Base-by-base conservation (phyloP, 2,113 vertebrate genomes). In the Heterotilapia buettikoferi region DNA sequence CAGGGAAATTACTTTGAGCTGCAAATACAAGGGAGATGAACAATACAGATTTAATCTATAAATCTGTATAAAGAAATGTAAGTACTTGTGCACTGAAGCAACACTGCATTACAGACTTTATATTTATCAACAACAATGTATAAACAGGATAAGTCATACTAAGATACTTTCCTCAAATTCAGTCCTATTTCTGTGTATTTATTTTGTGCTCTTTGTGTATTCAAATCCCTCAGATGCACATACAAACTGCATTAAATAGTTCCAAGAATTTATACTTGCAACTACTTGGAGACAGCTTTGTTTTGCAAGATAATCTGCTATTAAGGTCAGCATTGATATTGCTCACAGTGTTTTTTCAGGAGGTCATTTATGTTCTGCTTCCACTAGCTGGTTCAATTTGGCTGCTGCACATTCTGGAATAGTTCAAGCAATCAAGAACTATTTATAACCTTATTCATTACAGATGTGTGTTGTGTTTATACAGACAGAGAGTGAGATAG, bases 391-490 rank as follows among this genome's bases (percentile, higher is more conserved):
- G 59, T 79, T 57, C 80, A 56, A 84, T 86, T 31, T 68, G 38
- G 19, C 71, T n/a, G 59, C 66, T 80, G 71, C 82, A 66, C 66
- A 4, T 88, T 79, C 82, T 66, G 21, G 26, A 82, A 50, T 45
- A 83, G 86, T 84, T 88, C 54, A 56, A 84, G 68, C 81, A 89
- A 89, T 90, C 86, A 89, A 84, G 68, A 36, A 36, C 84, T 80
- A 76, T 93, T 93, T 90, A 83, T 89, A 93, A 88, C 85, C 86
- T 82, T 81, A 92, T 93, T 89, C 84, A 91, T 92, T 94, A 93
- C 94, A 93, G 86, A 84, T 66, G 87, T 83, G 76, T 92, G 86
- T 86, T 94, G 90, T 93, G 90, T 94, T 94, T 92, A 82, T 88
- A 89, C 84, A 92, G 88, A 92, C 82, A 84, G 76, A 91, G 81